Evolutionary conservation across 2,888 invertebrate species (phyloP).

Genomic region (Amphipoea lucens): DNA sequence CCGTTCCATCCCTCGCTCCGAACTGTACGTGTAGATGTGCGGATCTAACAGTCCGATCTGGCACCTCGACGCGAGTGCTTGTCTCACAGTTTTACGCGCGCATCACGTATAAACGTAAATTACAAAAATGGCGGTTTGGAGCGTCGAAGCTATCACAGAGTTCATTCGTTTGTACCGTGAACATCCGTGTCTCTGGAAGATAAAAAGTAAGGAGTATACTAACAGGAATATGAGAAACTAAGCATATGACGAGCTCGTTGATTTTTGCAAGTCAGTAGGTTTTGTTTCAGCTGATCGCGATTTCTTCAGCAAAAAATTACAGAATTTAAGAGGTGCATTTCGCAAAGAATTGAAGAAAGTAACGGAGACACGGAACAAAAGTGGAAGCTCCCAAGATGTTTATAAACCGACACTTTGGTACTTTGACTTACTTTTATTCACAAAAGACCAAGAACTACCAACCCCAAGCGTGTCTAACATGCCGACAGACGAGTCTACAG

Average conservation of each 20-base stretch:
- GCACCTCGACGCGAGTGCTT: too few relatives aligned
- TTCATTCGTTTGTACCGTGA: constrained; percentile 36
- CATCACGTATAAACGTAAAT: constrained; percentile 21
- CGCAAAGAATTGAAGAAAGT: constrained; percentile 46
- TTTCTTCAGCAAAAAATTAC: constrained; percentile 38
- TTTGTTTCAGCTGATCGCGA: constrained; percentile 31
- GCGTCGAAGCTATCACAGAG: constrained; percentile 28
- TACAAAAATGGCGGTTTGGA: constrained; percentile 44
- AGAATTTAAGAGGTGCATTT: constrained; percentile 34
- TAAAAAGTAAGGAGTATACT: constrained; percentile 35
- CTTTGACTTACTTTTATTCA: constrained; percentile 53
- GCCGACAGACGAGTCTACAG: constrained; percentile 26
- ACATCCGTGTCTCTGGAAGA: constrained; percentile 46
- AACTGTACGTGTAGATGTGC: too few relatives aligned
- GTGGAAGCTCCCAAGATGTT: constrained; percentile 40
- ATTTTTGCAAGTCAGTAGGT: neutral
- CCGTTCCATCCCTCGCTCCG: too few relatives aligned
- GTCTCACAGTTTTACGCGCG: neutral
- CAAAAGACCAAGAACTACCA: constrained; percentile 52
- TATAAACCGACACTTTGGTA: constrained; percentile 54
- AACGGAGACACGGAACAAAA: constrained; percentile 35
- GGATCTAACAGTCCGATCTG: too few relatives aligned
- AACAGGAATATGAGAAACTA: constrained; percentile 24
- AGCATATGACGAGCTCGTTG: constrained; percentile 37
- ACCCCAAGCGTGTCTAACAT: constrained; percentile 36